Evolutionary conservation across 2,888 invertebrate genomes (phyloP).

Genomic region (Trichogramma evanescens): DNA sequence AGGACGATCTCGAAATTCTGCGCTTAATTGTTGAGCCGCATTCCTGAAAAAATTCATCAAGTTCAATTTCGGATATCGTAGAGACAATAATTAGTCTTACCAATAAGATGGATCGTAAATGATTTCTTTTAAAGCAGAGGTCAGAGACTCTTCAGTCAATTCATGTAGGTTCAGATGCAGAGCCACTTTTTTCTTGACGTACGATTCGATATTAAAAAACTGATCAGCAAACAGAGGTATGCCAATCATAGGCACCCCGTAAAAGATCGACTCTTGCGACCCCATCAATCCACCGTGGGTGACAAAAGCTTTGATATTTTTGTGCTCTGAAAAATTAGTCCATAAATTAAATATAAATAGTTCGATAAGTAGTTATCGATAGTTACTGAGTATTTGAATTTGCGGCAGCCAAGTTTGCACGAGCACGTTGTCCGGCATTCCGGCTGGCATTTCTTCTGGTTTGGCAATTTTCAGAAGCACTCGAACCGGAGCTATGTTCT

Average conservation of each 20-base stretch:
- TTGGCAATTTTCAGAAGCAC: constrained; percentile 37
- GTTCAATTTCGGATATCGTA: too few species aligned
- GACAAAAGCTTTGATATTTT: constrained; percentile 31
- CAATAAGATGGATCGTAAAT: constrained; percentile 42
- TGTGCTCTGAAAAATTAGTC: constrained; percentile 28
- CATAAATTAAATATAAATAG: not conserved
- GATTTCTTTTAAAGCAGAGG: constrained; percentile 39
- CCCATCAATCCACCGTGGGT: constrained; percentile 35
- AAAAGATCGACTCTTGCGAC: constrained; percentile 29
- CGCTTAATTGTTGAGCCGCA: not conserved
- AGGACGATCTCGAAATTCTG: constrained; percentile 49
- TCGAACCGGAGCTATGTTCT: constrained; percentile 36
- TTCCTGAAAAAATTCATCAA: not conserved
- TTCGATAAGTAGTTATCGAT: not conserved
- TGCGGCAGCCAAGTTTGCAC: constrained; percentile 37
- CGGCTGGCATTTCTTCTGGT: constrained; percentile 32
- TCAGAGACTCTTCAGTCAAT: constrained; percentile 41
- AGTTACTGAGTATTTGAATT: constrained; percentile 31
- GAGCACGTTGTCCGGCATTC: constrained; percentile 38
- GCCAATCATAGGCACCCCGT: constrained; percentile 32
- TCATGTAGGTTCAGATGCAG: constrained; percentile 20
- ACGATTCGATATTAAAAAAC: constrained; percentile 28
- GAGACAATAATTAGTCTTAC: constrained; percentile 10
- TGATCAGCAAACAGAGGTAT: constrained; percentile 35
- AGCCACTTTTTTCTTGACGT: constrained; percentile 27